These are phyloP conservation scores for Aphelenchoides bicaudatus DNA, from an alignment of 2,888 invertebrate genomes.

Conservation along the genomic window DNA sequence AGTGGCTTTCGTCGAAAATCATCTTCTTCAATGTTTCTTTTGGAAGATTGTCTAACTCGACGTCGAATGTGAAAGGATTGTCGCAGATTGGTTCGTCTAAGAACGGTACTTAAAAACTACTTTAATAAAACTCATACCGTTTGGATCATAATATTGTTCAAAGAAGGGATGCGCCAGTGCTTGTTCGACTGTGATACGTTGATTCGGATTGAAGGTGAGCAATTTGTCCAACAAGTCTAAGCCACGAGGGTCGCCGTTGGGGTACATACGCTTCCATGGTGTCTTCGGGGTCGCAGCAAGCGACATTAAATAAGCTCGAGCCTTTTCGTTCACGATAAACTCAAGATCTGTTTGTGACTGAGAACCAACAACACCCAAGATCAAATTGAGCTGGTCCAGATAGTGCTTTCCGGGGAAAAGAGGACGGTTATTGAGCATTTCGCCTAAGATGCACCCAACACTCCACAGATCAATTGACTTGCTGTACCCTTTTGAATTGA, in stretches of 20 bases:
- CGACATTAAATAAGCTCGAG: slow-evolving; percentile 78
- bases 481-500: slow-evolving; percentile 85
- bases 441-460: slow-evolving; percentile 88
- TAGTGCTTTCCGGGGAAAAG: slow-evolving; percentile 96
- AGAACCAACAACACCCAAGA: slow-evolving; percentile 49
- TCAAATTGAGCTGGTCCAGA: slow-evolving; percentile 61
- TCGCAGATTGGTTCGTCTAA: slow-evolving; percentile 83
- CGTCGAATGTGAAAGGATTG: slow-evolving; percentile 92
- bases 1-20: too few species aligned
- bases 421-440: slow-evolving; percentile 98
- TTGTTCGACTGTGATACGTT: slow-evolving; percentile 95
- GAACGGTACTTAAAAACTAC: slow-evolving; percentile 14
- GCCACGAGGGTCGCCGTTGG: slow-evolving; percentile 92
- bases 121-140: slow-evolving; percentile 77
- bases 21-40: too few species aligned
- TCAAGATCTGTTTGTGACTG: slow-evolving; percentile 71
- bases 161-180: slow-evolving; percentile 95
- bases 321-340: slow-evolving; percentile 97
- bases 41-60: slow-evolving; percentile 94
- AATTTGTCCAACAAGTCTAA: slow-evolving; percentile 92
- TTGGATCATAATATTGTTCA: slow-evolving; percentile 99
- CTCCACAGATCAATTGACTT: slow-evolving; percentile 55
- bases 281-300: slow-evolving; percentile 70
- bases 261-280: slow-evolving; percentile 63
- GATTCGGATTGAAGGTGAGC: slow-evolving; percentile 97